Evolutionary conservation across 37 sponge, comb jelly and placozoan genomes (phyloP).

Genomic region (Oopsacas minuta): DNA sequence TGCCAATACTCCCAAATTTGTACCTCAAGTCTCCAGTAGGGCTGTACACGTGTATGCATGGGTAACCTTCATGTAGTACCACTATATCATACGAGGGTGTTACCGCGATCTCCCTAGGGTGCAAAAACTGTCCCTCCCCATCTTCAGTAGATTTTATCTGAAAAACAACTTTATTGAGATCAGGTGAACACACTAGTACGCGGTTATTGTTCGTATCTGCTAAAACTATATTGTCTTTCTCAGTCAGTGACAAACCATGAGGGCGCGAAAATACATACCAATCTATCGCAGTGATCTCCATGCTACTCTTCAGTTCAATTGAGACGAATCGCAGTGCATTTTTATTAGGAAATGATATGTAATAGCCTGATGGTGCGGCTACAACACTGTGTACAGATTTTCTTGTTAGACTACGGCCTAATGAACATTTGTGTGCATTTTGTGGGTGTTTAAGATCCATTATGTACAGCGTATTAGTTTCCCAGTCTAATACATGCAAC

Average conservation of each 20-base stretch:
- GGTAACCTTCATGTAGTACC: conserved; percentile 11
- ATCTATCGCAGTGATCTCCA: not conserved
- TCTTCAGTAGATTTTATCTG: not conserved
- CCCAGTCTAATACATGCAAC: not conserved
- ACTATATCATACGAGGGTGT: not conserved
- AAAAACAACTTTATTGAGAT: not conserved
- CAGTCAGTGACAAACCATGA: not conserved
- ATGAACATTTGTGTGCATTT: conserved; percentile 12
- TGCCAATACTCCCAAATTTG: not conserved
- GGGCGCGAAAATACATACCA: conserved; percentile 8
- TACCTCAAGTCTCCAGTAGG: not conserved
- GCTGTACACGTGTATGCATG: not conserved
- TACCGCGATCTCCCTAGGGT: not conserved
- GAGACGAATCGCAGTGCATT: not conserved
- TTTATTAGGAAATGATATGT: not conserved
- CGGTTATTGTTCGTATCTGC: conserved; percentile 1
- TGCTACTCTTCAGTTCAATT: not conserved
- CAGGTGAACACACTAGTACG: not conserved
- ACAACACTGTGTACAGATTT: conserved; percentile 5
- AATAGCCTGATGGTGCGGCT: not conserved
- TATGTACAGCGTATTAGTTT: not conserved
- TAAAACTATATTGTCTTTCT: not conserved
- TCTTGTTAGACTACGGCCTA: not conserved
- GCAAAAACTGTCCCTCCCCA: not conserved
- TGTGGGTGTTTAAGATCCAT: not conserved